Conservation (phyloP, 1,140 invertebrate species). For the Drosophila trapezifrons region DNA sequence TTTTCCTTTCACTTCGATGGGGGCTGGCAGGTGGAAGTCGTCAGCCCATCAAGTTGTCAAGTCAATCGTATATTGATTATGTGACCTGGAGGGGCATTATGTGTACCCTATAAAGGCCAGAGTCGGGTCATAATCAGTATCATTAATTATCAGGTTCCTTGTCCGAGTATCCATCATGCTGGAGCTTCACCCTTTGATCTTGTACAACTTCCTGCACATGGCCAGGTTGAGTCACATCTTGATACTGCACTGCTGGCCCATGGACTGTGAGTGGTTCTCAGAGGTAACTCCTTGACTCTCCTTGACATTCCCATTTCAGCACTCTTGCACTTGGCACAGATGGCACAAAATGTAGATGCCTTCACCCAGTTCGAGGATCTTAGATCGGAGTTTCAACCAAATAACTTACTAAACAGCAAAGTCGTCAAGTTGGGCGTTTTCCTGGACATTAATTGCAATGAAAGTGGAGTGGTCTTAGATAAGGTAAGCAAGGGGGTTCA, state of each 20-base stretch:
- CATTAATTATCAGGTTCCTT: constrained; percentile 49
- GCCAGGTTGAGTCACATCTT: constrained; percentile 58
- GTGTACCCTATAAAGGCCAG: constrained; percentile 49
- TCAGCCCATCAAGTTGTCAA: constrained; percentile 39
- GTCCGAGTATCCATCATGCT: constrained; percentile 26
- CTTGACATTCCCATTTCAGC: constrained; percentile 27
- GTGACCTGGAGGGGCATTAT: constrained; percentile 23
- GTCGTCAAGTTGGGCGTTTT: constrained; percentile 57
- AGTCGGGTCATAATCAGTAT: background rate
- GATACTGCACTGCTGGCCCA: constrained; percentile 58
- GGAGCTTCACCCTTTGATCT: constrained; percentile 41
- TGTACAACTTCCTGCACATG: constrained; percentile 65
- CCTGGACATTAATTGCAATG: constrained; percentile 67
- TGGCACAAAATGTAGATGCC: constrained; percentile 18
- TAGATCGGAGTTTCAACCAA: background rate
- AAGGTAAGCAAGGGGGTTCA: constrained; percentile 21
- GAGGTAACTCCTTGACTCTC: background rate
- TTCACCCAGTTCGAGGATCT: constrained; percentile 55
- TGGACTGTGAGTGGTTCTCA: constrained; percentile 37
- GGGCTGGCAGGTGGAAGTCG: constrained; percentile 3
- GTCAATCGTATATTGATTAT: constrained; percentile 27
- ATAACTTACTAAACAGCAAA: constrained; percentile 28
- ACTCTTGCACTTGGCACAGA: constrained; percentile 38
- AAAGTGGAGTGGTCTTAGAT: constrained; percentile 42
- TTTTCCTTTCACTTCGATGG: background rate